Evolutionary conservation across 2,113 vertebrate genomes (phyloP), one percentile per base, ranked within the genome.

Genomic region (Hemiprocne comata): DNA sequence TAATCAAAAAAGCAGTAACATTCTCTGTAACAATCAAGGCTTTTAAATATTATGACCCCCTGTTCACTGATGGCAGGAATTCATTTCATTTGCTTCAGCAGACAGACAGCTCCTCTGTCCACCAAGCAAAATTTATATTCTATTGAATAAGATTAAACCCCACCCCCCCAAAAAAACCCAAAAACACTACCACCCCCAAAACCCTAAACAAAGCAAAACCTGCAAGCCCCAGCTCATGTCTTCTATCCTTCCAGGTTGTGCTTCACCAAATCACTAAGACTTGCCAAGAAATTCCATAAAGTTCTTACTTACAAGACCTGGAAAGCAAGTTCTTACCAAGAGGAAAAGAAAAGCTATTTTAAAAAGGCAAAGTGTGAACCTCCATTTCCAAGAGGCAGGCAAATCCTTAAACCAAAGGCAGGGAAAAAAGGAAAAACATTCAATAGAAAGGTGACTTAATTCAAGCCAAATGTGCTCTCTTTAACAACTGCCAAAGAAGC

Each of bases 161-260:
- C n/a, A n/a, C n/a, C 40, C 40, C 40, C 13, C 40, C 40, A 9
- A 42, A 42, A 42, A 42, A 42, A 42, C 40, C 40, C 40, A 42
- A 42, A 11, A 42, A 42, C 40, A 42, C 12, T n/a, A n/a, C n/a
- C n/a, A n/a, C n/a, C n/a, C n/a, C n/a, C 40, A 19, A 18, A 28
- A 7, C 7, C 1, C 2, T 6, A 31, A 54, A 11, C 13, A n/a
- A n/a, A 10, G 24, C 21, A n/a, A 50, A 10, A 18, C 10, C 10
- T 18, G 21, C 29, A 18, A 55, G 17, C 25, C 33, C 11, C 33
- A 60, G 4, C 46, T n/a, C 23, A 6, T 3, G 6, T 13, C 54
- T 33, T 44, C 42, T 17, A 4, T 20, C 54, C 36, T 79, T 72
- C 19, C 54, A 54, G 7, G 38, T 3, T n/a, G 54, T 6, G 38